Evolutionary conservation across 2,113 vertebrate genomes (phyloP), one percentile per base, ranked within the genome.

Genomic region (Cisticola juncidis): DNA sequence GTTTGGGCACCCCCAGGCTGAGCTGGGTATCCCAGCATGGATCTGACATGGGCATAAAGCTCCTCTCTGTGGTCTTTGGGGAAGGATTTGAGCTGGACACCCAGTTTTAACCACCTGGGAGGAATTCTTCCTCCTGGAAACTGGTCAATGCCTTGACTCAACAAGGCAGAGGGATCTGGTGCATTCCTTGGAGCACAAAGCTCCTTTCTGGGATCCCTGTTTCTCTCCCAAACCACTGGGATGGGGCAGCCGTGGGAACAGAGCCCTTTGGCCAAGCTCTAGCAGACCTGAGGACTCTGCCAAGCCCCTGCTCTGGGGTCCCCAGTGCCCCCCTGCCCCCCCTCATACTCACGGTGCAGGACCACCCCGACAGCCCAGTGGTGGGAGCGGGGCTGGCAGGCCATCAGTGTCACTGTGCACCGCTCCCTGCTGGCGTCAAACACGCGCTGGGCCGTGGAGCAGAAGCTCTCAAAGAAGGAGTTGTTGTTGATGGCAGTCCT

Each of bases 381-480:
- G 9, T 6, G 50, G 53, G 74, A 72, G 4, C 0, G 33, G 12
- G 11, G 10, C n/a, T 57, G 0, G 0, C 0, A 14, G 15, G 88
- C 61, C 2, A 11, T 86, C 77, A 98, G 29, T 1, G 0, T 11
- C 40, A 98, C 77, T 0, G 15, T 69, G 77, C 98, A 98, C 2
- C 16, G 2, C 6, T 98, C 98, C 15, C 80, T 95, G 69, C 54
- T 47, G 31, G 35, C 14, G 6, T 97, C 81, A 85, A 98, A 98
- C 5, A 1, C 22, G 6, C 64, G 77, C 64, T 96, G 97, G 24
- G 60, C 69, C 0, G 96, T 95, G 10, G 36, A 96, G 94, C 98
- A 98, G 81, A 98, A 85, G 33, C 64, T 51, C 12, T 73, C 69
- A 3, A 88, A 80, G 77, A 98, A 91, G 15, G 78, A 92, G n/a